A percentile compares a stretch with the other conserved stretches of the same genome.
These are phyloP conservation scores for Hemibagrus guttatus DNA, from an alignment of 2,797 vertebrate genomes.

Conservation along the genomic window DNA sequence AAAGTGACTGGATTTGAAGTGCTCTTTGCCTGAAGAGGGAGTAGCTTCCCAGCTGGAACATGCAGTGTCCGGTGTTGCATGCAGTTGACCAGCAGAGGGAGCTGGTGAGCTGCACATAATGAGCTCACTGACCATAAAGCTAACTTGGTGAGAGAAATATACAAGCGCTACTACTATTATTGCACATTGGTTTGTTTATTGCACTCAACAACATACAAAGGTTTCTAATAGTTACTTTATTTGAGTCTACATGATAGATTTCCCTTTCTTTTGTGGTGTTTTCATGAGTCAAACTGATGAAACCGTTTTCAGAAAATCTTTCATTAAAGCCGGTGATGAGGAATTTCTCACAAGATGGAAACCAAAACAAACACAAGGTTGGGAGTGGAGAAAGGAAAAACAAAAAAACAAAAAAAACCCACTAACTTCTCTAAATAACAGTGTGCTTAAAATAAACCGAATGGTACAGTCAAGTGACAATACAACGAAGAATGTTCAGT, in stretches of 20 bases:
- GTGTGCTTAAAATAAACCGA: background rate
- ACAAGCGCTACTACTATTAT: constrained; percentile 59
- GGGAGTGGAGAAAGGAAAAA: background rate
- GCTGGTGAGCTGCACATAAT: background rate
- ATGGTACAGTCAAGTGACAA: constrained; percentile 20
- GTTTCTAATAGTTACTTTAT: constrained; percentile 62
- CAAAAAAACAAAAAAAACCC: background rate
- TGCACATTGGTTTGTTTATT: constrained; percentile 75
- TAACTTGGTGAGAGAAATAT: constrained; percentile 14
- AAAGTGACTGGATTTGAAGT: background rate
- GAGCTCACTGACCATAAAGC: background rate
- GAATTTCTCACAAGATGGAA: background rate
- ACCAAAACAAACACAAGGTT: background rate
- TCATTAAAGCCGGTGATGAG: constrained; percentile 13
- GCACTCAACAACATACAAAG: constrained; percentile 75
- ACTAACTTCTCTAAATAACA: background rate
- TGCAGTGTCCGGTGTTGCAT: background rate
- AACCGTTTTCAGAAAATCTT: constrained; percentile 3
- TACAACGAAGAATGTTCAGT: constrained; percentile 10
- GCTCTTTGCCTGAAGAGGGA: background rate
- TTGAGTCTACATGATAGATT: constrained; percentile 29
- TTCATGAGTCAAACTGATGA: constrained; percentile 3
- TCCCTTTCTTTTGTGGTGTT: constrained; percentile 24
- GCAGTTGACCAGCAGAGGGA: constrained; percentile 15
- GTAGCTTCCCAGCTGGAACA: background rate